phyloP scores from a whole-genome alignment of 2,113 vertebrate species.

The Apteryx owenii region DNA sequence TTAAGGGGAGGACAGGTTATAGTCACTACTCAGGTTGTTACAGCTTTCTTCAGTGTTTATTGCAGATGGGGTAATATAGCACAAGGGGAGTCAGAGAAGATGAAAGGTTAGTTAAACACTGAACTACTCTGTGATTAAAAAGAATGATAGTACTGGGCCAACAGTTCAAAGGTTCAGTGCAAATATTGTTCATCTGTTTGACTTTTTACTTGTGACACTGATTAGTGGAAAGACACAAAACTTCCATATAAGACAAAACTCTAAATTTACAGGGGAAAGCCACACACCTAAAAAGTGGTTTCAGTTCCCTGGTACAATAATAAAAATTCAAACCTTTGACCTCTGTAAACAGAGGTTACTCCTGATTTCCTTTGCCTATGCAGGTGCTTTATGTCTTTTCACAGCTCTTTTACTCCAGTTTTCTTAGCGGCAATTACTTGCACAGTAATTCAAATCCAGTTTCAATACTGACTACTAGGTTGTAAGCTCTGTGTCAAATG shows the following conservation, averaged over 20 bases:
- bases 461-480: slow-evolving; percentile 29
- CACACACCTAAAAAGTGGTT: background rate
- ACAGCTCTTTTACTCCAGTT: background rate
- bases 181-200: slow-evolving; percentile 11
- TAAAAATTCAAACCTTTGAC: slow-evolving; percentile 7
- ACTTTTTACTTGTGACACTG: background rate
- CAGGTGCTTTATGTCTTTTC: background rate
- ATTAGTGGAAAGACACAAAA: background rate
- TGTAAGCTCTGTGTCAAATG: background rate
- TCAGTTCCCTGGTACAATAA: background rate
- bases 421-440: background rate
- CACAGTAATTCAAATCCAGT: slow-evolving; percentile 15
- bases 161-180: slow-evolving; percentile 3
- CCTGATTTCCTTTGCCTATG: background rate
- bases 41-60: slow-evolving; percentile 27
- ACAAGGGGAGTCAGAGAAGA: slow-evolving; percentile 21
- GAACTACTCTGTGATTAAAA: slow-evolving; percentile 30
- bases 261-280: background rate
- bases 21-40: slow-evolving; percentile 14
- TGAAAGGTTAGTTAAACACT: slow-evolving; percentile 53
- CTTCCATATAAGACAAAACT: background rate
- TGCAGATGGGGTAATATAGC: background rate
- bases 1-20: slow-evolving; percentile 62
- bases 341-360: background rate
- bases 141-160: background rate